A percentile compares a stretch with the other conserved stretches of the same genome.
These are phyloP conservation scores for Cremastobaeus sp. DNA, from an alignment of 2,888 invertebrate genomes.

Conservation along the genomic window DNA sequence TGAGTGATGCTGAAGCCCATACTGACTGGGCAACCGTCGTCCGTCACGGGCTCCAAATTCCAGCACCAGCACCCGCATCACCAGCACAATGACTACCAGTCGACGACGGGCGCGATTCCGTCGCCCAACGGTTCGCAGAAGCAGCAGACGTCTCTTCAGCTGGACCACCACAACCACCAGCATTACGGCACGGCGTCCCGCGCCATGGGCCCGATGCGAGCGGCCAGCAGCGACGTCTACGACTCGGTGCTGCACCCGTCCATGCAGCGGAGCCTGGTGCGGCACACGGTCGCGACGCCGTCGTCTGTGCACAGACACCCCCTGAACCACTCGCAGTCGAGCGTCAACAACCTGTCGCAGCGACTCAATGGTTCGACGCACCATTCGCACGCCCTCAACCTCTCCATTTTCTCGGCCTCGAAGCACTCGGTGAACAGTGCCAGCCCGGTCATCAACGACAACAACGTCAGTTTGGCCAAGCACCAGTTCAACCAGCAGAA, in stretches of 20 bases:
- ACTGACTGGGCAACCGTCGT: constrained; percentile 80
- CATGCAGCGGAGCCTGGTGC: constrained; percentile 58
- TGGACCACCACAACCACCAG: constrained; percentile 61
- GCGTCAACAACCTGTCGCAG: constrained; percentile 77
- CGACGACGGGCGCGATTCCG: constrained; percentile 61
- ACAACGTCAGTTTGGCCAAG: constrained; percentile 46
- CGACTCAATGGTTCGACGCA: constrained; percentile 69
- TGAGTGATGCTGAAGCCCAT: constrained; percentile 86
- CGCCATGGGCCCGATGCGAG: constrained; percentile 35
- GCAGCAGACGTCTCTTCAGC: constrained; percentile 44
- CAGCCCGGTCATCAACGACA: constrained; percentile 75
- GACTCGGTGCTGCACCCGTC: constrained; percentile 69
- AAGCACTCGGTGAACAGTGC: constrained; percentile 77
- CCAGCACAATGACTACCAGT: constrained; percentile 76
- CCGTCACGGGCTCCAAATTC: constrained; percentile 78
- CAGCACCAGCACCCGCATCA: constrained; percentile 63
- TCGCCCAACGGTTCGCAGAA: constrained; percentile 56
- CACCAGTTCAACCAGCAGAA: constrained; percentile 61
- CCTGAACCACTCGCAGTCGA: constrained; percentile 76
- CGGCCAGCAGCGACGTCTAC: constrained; percentile 71
- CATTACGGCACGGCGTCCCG: constrained; percentile 61
- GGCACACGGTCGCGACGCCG: constrained; percentile 68
- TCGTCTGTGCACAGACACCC: constrained; percentile 73
- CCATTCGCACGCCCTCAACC: constrained; percentile 73
- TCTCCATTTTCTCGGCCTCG: constrained; percentile 75